These are phyloP conservation scores for Oreochromis aureus DNA, from an alignment of 2,113 vertebrate species.

Conservation along the genomic window DNA sequence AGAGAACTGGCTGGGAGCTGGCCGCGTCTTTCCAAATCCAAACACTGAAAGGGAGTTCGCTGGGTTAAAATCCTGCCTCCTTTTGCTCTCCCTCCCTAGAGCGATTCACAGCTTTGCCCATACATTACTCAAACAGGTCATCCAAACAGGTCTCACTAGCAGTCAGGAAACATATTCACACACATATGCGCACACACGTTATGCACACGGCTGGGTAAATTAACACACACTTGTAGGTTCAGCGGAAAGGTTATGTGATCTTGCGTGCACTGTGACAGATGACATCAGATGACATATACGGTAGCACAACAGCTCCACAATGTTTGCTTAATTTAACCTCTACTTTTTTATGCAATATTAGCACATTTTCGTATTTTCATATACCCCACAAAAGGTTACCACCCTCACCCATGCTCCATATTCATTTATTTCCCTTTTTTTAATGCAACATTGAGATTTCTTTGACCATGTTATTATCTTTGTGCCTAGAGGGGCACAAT, in stretches of 20 bases:
- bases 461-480: not conserved
- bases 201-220: conserved; percentile 1
- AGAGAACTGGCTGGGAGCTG: conserved; percentile 61
- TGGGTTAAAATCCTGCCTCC: conserved; percentile 58
- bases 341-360: conserved; percentile 34
- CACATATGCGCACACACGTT: conserved; percentile 13
- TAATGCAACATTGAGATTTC: not conserved
- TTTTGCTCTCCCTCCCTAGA: conserved; percentile 42
- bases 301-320: conserved; percentile 1
- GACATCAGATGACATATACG: conserved; percentile 7
- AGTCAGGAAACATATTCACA: conserved; percentile 49
- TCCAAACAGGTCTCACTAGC: conserved; percentile 62
- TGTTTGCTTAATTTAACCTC: conserved; percentile 80
- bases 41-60: conserved; percentile 60
- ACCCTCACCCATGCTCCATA: not conserved
- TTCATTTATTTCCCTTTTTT: not conserved
- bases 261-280: conserved; percentile 52
- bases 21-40: conserved; percentile 60
- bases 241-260: conserved; percentile 38
- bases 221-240: conserved; percentile 12
- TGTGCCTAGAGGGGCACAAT: not conserved
- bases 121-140: conserved; percentile 70
- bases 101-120: conserved; percentile 60
- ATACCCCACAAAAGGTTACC: not conserved
- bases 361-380: not conserved